A percentile compares a stretch with the other conserved stretches of the same genome.
Evolutionary conservation across 2,888 invertebrate genomes (phyloP).

Genomic region (Marasmarcha lunaedactyla): DNA sequence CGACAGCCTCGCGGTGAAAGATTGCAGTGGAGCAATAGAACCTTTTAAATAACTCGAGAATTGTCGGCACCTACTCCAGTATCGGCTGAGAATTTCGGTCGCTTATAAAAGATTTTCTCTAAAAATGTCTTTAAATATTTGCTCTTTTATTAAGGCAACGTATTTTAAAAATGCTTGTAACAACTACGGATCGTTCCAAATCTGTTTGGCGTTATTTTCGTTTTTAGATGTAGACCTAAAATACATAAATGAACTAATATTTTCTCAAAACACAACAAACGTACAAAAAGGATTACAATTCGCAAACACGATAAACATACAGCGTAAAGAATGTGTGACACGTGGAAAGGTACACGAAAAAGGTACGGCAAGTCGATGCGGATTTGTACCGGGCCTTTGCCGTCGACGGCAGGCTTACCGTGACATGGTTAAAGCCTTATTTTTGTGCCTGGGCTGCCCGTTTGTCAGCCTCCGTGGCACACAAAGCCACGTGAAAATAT

Average conservation of each 20-base stretch:
- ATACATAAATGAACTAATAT: conserved; percentile 19
- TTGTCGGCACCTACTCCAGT: not conserved
- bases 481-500: conserved; percentile 67
- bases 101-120: conserved; percentile 4
- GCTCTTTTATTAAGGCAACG: conserved; percentile 19
- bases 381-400: conserved; percentile 66
- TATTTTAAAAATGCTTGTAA: too few relatives aligned
- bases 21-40: conserved; percentile 38
- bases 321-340: conserved; percentile 17
- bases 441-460: conserved; percentile 65
- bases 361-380: conserved; percentile 50
- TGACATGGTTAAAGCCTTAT: conserved; percentile 69
- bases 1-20: conserved; percentile 36
- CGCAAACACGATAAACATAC: conserved; percentile 7
- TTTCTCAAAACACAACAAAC: conserved; percentile 2
- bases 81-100: conserved; percentile 1
- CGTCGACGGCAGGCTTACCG: conserved; percentile 66
- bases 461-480: conserved; percentile 61
- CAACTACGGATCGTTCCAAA: too few relatives aligned
- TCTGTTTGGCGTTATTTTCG: too few relatives aligned
- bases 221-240: too few relatives aligned
- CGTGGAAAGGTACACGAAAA: conserved; percentile 30
- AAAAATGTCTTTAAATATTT: conserved; percentile 10
- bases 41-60: conserved; percentile 40
- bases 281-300: not conserved